Conservation (phyloP, 23 tunicate genomes). For the Trididemnum clinides region DNA sequence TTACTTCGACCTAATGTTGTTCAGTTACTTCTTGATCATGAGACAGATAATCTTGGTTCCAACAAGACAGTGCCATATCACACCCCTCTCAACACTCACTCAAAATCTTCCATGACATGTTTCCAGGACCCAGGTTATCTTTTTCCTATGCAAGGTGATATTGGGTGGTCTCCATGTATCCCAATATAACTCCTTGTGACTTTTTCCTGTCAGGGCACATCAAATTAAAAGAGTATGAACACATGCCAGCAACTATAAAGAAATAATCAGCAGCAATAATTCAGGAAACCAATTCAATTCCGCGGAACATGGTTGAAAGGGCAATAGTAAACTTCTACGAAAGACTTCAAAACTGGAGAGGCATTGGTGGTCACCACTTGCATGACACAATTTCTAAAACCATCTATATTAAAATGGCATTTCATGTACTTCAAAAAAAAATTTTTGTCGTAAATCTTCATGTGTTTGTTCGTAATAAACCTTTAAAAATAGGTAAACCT, state of each 20-base stretch:
- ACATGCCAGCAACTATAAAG: background rate
- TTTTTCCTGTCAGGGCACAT: background rate
- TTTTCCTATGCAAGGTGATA: background rate
- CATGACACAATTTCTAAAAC: background rate
- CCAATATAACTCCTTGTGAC: background rate
- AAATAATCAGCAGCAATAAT: background rate
- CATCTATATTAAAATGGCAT: too few relatives aligned
- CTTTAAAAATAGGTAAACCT: too few relatives aligned
- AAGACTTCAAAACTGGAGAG: background rate
- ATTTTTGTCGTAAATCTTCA: too few relatives aligned
- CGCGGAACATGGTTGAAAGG: background rate
- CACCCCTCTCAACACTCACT: background rate
- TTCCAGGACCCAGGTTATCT: background rate
- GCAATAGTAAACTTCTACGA: background rate
- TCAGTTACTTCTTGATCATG: background rate
- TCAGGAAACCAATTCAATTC: background rate
- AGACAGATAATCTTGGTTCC: background rate
- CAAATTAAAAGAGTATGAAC: background rate
- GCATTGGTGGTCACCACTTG: background rate
- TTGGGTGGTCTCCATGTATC: background rate
- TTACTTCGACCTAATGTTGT: background rate
- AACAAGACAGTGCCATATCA: background rate
- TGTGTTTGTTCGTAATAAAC: too few relatives aligned
- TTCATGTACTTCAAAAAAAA: too few relatives aligned
- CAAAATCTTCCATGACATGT: background rate